These are phyloP conservation scores for Acropternis orthonyx DNA, from an alignment of 2,797 vertebrate species.

Conservation along the genomic window DNA sequence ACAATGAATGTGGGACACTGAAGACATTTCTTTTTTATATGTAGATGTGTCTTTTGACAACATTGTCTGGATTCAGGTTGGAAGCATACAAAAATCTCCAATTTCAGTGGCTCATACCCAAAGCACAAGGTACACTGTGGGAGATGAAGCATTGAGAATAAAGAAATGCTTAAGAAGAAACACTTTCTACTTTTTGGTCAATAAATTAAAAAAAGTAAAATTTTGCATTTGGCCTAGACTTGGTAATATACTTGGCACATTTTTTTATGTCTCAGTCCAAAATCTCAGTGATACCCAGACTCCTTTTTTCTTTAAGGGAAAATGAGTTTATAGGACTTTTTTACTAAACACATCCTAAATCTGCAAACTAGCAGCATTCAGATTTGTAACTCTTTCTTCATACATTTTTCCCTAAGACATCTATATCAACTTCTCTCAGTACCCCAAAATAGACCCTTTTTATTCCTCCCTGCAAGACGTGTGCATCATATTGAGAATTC, in stretches of 20 bases:
- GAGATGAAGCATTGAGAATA: neutral
- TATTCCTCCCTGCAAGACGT: neutral
- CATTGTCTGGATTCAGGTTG: neutral
- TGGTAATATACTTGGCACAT: neutral
- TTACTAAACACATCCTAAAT: neutral
- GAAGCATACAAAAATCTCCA: accelerated
- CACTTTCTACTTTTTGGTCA: neutral
- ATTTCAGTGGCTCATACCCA: neutral
- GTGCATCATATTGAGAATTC: neutral
- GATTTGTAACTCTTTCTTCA: neutral
- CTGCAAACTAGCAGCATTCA: neutral
- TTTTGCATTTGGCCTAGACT: neutral
- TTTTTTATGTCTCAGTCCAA: neutral
- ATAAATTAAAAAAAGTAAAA: neutral
- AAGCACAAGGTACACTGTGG: neutral
- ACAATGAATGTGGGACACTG: neutral
- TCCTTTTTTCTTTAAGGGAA: neutral
- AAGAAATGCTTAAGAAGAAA: neutral
- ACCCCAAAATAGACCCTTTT: neutral
- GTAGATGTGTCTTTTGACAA: neutral
- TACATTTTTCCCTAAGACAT: neutral
- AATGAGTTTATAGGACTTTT: neutral
- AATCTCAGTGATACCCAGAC: neutral
- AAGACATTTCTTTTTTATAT: neutral
- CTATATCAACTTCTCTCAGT: neutral